Evolutionary conservation across 2,888 invertebrate genomes (phyloP), one percentile per base, ranked within the genome.

Genomic region (Plusia festucae): DNA sequence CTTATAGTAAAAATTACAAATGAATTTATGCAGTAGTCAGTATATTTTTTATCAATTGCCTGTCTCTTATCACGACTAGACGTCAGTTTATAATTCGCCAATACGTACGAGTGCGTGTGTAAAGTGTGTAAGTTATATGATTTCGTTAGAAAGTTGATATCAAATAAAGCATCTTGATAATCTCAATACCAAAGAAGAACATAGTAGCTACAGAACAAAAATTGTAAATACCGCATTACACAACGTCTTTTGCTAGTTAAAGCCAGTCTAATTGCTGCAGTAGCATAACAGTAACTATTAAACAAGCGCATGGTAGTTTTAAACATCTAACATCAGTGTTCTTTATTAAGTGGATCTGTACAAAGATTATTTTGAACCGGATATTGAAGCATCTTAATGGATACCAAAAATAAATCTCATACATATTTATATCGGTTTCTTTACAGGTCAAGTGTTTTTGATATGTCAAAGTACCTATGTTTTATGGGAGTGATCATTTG

Each of bases 361-460:
- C 66, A 63, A 68, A 61, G 67, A 64, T 73, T 72, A 68, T 71
- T 74, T 74, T 72, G 66, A 72, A 52, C 59, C 70, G 69, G 66
- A 82, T 68, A 70, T 72, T 72, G 53, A 67, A 73, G 68, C 52
- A 74, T 62, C 71, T 68, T 73, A 81, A 76, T 82, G 78, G 74
- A 75, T 70, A 61, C 77, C 76, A 70, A 81, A 84, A 85, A 86
- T 87, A 84, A 79, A 80, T 62, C 73, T 72, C 64, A 75, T 71
- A 78, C 65, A 78, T 76, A 74, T 70, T 66, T 78, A 69, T 68
- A 67, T 71, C 73, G 49, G 65, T 68, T 70, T 73, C 62, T 69
- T 78, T 78, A 82, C 76, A 70, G 84, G 85, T 87, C 85, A 86
- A 88, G 89, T 85, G 81, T 77, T 75, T 74, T 58, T 63, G 53